phyloP scores from a whole-genome alignment of 2,888 invertebrate genomes.

The Sturmia bella region DNA sequence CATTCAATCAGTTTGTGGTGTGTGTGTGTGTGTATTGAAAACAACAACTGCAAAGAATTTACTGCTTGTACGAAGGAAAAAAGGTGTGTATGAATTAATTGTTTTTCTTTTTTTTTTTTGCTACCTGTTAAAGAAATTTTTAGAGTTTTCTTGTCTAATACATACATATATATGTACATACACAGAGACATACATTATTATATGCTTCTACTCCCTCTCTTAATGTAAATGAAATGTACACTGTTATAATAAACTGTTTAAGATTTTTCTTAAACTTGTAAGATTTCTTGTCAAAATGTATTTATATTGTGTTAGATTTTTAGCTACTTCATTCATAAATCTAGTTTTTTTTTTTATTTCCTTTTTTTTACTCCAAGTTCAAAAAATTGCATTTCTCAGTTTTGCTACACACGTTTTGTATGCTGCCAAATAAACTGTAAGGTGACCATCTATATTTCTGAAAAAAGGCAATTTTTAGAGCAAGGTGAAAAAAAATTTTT shows the following conservation, averaged over 20 bases:
- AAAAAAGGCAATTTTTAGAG: too few relatives aligned
- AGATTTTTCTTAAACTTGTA: conserved; percentile 53
- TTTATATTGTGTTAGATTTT: conserved; percentile 22
- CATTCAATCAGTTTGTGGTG: background rate
- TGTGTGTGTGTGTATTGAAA: conserved; percentile 16
- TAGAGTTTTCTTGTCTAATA: background rate
- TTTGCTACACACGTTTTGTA: conserved; percentile 31
- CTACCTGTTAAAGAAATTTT: conserved; percentile 12
- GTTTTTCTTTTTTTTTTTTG: conserved; percentile 12
- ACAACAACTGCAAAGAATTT: conserved; percentile 1
- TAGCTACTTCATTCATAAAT: conserved; percentile 31
- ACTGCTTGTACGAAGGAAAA: conserved; percentile 25
- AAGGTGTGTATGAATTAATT: conserved; percentile 65
- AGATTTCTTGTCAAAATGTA: conserved; percentile 53
- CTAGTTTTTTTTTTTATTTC: conserved; percentile 34
- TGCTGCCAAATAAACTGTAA: conserved; percentile 1
- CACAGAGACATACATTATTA: too few relatives aligned
- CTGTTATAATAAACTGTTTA: background rate
- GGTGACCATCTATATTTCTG: conserved; percentile 25
- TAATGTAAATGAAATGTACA: background rate
- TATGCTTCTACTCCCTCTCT: background rate
- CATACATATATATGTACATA: too few relatives aligned
- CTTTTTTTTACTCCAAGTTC: conserved; percentile 1
- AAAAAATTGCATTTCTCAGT: conserved; percentile 37
- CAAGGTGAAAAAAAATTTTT: too few relatives aligned